Percentiles rank a stretch among this genome's conserved stretches.
These are phyloP conservation scores for Melipona bicolor DNA, from an alignment of 2,888 invertebrate species.

Conservation along the genomic window DNA sequence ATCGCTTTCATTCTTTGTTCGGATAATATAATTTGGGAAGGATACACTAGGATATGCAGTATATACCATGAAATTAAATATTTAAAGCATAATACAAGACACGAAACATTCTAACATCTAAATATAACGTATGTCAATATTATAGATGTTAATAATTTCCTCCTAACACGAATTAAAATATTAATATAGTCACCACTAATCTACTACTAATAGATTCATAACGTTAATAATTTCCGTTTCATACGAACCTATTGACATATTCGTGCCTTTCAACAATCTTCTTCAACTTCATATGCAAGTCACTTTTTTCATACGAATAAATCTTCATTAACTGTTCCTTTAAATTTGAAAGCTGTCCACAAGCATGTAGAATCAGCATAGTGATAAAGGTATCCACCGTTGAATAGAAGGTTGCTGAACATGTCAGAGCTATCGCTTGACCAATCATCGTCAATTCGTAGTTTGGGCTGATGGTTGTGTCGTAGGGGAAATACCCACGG, in stretches of 20 bases:
- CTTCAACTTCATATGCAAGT: not conserved
- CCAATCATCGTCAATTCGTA: slow-evolving; percentile 35
- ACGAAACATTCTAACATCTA: no score
- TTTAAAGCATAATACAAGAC: no score
- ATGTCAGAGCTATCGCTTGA: slow-evolving; percentile 10
- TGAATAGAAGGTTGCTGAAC: slow-evolving; percentile 40
- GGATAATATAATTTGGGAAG: no score
- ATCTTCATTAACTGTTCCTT: slow-evolving; percentile 14
- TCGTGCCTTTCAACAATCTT: slow-evolving; percentile 47
- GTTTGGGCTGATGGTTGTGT: slow-evolving; percentile 38
- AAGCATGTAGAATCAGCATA: slow-evolving; percentile 56
- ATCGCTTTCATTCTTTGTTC: no score
- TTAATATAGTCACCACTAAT: no score
- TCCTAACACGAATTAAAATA: no score
- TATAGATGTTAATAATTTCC: no score
- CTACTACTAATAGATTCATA: no score
- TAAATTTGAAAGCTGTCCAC: slow-evolving; percentile 59
- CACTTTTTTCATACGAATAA: rapidly evolving
- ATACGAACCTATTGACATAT: slow-evolving; percentile 54
- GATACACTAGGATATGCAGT: no score
- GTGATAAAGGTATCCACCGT: slow-evolving; percentile 61
- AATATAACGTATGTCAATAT: no score
- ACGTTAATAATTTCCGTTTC: not conserved
- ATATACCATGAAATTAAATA: no score
- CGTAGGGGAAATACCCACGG: slow-evolving; percentile 51